Evolutionary conservation across 2,888 invertebrate species (phyloP).

Genomic region (Rhyacophila evoluta): DNA sequence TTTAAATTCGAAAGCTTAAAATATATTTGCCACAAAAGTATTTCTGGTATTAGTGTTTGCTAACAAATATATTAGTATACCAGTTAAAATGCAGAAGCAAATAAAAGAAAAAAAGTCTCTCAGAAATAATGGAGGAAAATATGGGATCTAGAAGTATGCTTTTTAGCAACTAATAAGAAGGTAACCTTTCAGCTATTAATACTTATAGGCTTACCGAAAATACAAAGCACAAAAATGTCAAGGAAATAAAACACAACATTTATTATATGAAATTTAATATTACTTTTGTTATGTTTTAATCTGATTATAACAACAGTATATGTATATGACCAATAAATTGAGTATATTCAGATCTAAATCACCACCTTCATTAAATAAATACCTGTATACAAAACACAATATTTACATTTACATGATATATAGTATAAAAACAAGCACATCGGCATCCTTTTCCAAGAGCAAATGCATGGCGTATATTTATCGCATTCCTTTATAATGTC

Average conservation of each 20-base stretch:
- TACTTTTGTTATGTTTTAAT: conserved; percentile 55
- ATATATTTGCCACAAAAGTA: too few species aligned
- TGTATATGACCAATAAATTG: conserved; percentile 45
- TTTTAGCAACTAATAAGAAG: too few species aligned
- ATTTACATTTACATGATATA: conserved; percentile 73
- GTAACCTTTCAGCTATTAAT: too few species aligned
- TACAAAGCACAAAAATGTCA: too few species aligned
- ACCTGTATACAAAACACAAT: conserved; percentile 73
- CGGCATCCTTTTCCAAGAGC: background rate
- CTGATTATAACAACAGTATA: conserved; percentile 53
- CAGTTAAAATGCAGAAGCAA: too few species aligned
- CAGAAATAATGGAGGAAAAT: too few species aligned
- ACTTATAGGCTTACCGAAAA: too few species aligned
- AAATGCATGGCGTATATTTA: background rate
- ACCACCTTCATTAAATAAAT: conserved; percentile 67
- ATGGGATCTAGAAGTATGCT: too few species aligned
- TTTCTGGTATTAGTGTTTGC: too few species aligned
- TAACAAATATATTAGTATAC: too few species aligned
- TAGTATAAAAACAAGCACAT: conserved; percentile 66
- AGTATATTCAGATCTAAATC: conserved; percentile 49
- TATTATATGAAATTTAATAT: conserved; percentile 56
- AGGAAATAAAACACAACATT: conserved; percentile 48
- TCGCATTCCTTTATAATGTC: background rate
- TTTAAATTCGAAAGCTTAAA: too few species aligned
- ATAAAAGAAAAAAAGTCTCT: too few species aligned